Conservation (phyloP, 2,113 vertebrate species). For the Opisthocomus hoazin region DNA sequence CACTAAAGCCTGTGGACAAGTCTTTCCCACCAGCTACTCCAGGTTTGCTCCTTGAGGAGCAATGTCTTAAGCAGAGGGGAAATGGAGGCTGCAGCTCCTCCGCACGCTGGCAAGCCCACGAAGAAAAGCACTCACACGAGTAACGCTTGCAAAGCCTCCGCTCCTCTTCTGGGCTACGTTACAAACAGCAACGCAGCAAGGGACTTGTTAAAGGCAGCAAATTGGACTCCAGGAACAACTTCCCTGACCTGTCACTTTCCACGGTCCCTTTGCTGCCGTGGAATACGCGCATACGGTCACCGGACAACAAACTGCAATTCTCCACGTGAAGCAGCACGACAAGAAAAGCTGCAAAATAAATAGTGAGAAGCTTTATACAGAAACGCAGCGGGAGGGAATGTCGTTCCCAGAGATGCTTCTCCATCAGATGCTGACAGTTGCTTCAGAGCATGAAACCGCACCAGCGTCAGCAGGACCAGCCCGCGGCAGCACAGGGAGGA, state of each 20-base stretch:
- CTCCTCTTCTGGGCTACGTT: not conserved
- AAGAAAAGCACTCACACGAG: not conserved
- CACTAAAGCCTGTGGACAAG: not conserved
- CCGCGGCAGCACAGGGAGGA: not conserved
- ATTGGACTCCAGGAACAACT: not conserved
- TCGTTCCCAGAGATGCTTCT: not conserved
- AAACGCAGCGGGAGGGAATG: not conserved
- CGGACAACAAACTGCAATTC: not conserved
- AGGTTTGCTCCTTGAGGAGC: not conserved
- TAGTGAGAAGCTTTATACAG: not conserved
- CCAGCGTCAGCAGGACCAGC: not conserved
- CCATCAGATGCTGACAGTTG: not conserved
- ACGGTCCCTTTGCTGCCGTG: not conserved
- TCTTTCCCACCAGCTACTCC: not conserved
- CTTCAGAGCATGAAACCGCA: not conserved
- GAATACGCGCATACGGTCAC: rapidly evolving
- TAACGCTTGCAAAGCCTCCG: not conserved
- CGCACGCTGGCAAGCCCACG: rapidly evolving
- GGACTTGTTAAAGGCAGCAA: not conserved
- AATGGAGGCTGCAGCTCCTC: not conserved
- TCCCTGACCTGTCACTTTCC: not conserved
- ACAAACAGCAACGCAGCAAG: not conserved
- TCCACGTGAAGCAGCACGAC: rapidly evolving
- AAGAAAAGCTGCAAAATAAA: not conserved
- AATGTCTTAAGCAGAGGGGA: not conserved